Conservation (phyloP, 2,888 invertebrate species). For the Parnassius apollo region DNA sequence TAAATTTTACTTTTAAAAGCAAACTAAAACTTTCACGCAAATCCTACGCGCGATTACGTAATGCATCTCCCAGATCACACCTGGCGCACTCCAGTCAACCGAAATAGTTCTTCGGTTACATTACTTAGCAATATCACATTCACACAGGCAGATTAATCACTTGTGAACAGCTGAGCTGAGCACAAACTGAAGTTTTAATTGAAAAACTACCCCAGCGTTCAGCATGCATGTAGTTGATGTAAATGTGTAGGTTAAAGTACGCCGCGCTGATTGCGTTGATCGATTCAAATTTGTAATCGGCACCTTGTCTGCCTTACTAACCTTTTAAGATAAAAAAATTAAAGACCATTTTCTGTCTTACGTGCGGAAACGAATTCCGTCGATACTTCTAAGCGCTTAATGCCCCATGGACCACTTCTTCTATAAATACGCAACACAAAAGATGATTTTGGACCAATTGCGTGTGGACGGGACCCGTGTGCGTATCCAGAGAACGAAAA, state of each 20-base stretch:
- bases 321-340: too few relatives aligned
- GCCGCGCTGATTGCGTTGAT: conserved; percentile 17
- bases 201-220: conserved; percentile 23
- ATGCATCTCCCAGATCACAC: background rate
- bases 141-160: conserved; percentile 25
- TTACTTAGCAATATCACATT: conserved; percentile 24
- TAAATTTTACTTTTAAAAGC: background rate
- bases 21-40: background rate
- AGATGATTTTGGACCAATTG: too few relatives aligned
- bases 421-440: too few relatives aligned
- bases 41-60: background rate
- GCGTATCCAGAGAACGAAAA: too few relatives aligned
- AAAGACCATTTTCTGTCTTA: too few relatives aligned
- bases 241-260: conserved; percentile 9
- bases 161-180: conserved; percentile 25
- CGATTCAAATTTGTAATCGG: conserved; percentile 20
- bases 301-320: too few relatives aligned
- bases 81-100: background rate
- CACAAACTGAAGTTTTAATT: conserved; percentile 26
- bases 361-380: too few relatives aligned
- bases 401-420: too few relatives aligned
- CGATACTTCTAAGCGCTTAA: too few relatives aligned
- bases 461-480: too few relatives aligned
- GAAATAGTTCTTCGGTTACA: conserved; percentile 15
- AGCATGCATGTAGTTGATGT: conserved; percentile 16